These are phyloP conservation scores for Dasyurus viverrinus DNA, from an alignment of 2,113 vertebrate genomes.

Conservation along the genomic window DNA sequence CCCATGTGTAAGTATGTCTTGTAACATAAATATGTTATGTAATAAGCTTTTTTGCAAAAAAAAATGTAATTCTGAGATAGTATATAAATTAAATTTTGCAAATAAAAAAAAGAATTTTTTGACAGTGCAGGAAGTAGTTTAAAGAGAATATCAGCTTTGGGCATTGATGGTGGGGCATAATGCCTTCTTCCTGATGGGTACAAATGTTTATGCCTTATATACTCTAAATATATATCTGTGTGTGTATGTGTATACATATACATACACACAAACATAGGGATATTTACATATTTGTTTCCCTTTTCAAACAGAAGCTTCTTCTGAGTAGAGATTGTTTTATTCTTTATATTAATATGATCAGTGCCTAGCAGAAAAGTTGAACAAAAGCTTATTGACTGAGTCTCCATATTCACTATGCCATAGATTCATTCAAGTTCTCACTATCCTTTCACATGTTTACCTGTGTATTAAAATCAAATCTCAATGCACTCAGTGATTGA, in stretches of 20 bases:
- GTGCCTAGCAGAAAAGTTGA: neutral
- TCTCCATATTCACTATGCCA: neutral
- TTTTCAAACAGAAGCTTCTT: neutral
- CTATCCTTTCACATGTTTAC: neutral
- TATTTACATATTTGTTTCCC: neutral
- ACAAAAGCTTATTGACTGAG: neutral
- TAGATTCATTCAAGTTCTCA: neutral
- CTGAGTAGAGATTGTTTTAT: neutral
- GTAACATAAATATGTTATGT: no score
- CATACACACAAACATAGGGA: neutral
- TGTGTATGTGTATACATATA: neutral
- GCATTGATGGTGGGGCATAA: no score
- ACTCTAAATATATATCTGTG: no score
- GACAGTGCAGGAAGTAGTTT: no score
- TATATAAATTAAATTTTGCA: no score
- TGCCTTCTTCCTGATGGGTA: no score
- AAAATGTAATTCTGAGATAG: no score
- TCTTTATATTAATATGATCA: neutral
- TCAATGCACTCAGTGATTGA: neutral
- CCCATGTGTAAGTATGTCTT: no score
- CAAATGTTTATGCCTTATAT: no score
- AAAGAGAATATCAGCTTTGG: no score
- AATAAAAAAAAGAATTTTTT: no score
- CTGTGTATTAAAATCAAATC: neutral
- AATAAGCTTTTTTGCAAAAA: no score